Evolutionary conservation across 1,140 invertebrate genomes (phyloP), one percentile per base, ranked within the genome.

Genomic region (Planococcus citri): DNA sequence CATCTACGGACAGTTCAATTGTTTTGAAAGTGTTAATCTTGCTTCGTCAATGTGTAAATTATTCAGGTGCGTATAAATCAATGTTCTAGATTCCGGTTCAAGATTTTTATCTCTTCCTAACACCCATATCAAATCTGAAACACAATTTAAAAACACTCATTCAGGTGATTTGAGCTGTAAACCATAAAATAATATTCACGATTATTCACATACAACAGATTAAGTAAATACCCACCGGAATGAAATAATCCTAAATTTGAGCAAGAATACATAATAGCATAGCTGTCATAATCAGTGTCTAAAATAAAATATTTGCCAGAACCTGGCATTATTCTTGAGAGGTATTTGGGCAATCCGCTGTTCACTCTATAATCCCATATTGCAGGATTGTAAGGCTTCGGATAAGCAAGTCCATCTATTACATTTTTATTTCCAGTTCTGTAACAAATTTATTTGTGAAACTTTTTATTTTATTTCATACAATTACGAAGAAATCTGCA

Each of bases 201-300:
- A 60, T 10, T 51, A 51, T 51, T 12, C 38, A 10, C 38, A 10
- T 51, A 10, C 38, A 12, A 51, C 10, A n/a, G n/a, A 27, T 27
- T 27, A 22, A 20, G 10, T 12, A 25, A 71, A 69, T 72, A 72
- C 68, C 75, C 73, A 84, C 83, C 84, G 75, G 81, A 79, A 77
- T 85, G 80, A 58, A 82, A 78, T 12, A 86, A 72, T 69, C 80
- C 82, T 38, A 84, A 79, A 78, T 83, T 84, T 21, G 82, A 82
- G 75, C 88, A 90, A 10, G 87, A 87, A 83, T 85, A 89, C 20
- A 89, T 73, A 51, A 90, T 78, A 9, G 87, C 86, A 76, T 84
- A 88, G 70, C 82, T 82, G 0, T 82, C 79, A 76, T 89, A 89
- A 76, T 90, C 87, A 0, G 88, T 88, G 71, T 84, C 83, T 21